A percentile compares a stretch with the other conserved stretches of the same genome.
Conservation (phyloP, 2,797 vertebrate genomes). For the Semotilus atromaculatus region DNA sequence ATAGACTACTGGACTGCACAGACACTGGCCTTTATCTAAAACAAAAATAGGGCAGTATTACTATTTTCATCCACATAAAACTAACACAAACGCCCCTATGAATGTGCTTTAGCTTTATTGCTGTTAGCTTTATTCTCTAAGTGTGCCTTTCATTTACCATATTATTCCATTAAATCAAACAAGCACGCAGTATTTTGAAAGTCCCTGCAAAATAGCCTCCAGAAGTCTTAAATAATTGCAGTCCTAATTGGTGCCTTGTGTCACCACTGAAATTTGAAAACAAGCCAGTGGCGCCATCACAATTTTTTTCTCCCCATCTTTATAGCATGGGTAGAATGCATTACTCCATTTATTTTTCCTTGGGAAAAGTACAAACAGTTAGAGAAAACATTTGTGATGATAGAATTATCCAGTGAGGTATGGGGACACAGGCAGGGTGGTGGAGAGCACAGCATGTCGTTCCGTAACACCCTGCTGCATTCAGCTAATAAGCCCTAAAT, state of each 20-base stretch:
- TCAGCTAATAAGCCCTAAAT: conserved; percentile 80
- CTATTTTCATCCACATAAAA: neutral
- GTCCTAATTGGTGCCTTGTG: conserved; percentile 26
- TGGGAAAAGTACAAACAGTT: conserved; percentile 69
- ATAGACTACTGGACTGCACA: neutral
- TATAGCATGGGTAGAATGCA: neutral
- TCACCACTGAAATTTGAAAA: conserved; percentile 2
- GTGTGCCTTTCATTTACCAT: conserved; percentile 10
- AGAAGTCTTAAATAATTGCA: conserved; percentile 22
- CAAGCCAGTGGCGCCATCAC: neutral
- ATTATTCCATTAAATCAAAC: conserved; percentile 26
- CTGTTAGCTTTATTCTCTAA: conserved; percentile 2
- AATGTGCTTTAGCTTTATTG: conserved; percentile 8
- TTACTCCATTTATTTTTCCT: neutral
- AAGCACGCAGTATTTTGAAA: conserved; percentile 1
- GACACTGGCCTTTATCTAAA: neutral
- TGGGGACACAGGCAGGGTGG: conserved; percentile 65
- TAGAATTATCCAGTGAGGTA: conserved; percentile 68
- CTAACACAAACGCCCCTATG: neutral
- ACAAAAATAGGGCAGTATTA: neutral
- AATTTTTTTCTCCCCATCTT: conserved; percentile 6
- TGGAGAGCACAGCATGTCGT: conserved; percentile 65
- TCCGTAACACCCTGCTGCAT: conserved; percentile 71
- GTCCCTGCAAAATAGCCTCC: neutral
- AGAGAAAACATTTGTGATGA: conserved; percentile 63